These are phyloP conservation scores for Temnothorax rugatulus DNA, from an alignment of 2,888 invertebrate genomes.

Conservation along the genomic window DNA sequence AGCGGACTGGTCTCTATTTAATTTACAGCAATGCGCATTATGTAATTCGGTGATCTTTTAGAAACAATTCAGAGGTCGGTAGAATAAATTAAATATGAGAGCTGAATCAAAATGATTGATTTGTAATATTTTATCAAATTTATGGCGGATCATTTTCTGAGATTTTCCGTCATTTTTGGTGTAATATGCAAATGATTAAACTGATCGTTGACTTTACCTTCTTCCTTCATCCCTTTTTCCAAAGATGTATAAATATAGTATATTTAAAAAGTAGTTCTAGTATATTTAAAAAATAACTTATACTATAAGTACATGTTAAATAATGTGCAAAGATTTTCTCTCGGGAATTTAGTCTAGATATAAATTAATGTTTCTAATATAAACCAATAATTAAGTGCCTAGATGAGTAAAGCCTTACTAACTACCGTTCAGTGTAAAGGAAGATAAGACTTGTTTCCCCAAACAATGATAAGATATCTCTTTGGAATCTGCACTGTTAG, in stretches of 20 bases:
- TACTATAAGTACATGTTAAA: not conserved
- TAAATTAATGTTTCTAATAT: constrained; percentile 1
- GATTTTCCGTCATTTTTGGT: not conserved
- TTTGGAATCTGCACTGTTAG: not conserved
- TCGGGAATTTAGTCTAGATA: not conserved
- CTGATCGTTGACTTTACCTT: too few species aligned
- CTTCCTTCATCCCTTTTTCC: not conserved
- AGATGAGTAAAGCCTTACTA: not conserved
- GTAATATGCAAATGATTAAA: not conserved
- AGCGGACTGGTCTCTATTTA: not conserved
- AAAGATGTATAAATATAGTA: not conserved
- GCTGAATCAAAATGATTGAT: not conserved
- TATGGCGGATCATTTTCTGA: not conserved
- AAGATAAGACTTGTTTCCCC: not conserved
- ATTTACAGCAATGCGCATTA: not conserved
- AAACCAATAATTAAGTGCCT: not conserved
- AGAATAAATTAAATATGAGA: not conserved
- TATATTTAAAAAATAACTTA: not conserved
- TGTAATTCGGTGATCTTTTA: not conserved
- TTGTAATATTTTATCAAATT: not conserved
- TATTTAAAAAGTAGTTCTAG: not conserved
- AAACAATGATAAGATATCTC: not conserved
- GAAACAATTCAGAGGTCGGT: not conserved
- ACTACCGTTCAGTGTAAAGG: not conserved
- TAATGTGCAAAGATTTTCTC: not conserved